Evolutionary conservation across 2,113 vertebrate species (phyloP).

Genomic region (Chauna torquata): DNA sequence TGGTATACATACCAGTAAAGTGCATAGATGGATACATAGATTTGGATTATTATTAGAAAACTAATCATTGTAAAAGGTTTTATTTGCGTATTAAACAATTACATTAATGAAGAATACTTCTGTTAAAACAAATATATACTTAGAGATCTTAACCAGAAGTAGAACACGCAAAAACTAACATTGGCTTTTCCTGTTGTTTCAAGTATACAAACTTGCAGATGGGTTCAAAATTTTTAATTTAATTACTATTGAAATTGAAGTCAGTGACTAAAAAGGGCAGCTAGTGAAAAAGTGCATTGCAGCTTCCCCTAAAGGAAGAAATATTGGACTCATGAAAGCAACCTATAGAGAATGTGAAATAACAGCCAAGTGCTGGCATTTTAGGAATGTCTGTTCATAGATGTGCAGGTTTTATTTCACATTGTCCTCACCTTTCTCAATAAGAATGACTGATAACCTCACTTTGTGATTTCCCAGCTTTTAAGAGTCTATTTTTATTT

Average conservation of each 20-base stretch:
- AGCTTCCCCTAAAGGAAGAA: slow-evolving; percentile 39
- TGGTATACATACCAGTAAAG: neutral
- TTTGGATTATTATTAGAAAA: neutral
- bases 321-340: slow-evolving; percentile 19
- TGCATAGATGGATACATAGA: neutral
- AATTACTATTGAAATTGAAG: slow-evolving; percentile 28
- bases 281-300: neutral
- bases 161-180: neutral
- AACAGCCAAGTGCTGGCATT: slow-evolving; percentile 25
- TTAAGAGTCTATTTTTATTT: slow-evolving; percentile 77
- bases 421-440: slow-evolving; percentile 63
- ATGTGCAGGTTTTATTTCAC: slow-evolving; percentile 68
- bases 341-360: slow-evolving; percentile 1
- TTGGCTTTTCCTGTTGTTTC: neutral
- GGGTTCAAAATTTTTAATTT: neutral
- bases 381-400: slow-evolving; percentile 52
- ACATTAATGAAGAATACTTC: neutral
- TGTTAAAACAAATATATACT: neutral
- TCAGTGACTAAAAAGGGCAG: neutral
- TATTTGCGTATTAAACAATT: neutral
- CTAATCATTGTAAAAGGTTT: neutral
- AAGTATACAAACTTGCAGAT: neutral
- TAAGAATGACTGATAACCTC: slow-evolving; percentile 70
- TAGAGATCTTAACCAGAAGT: neutral
- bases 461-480: slow-evolving; percentile 69